Evolutionary conservation across 1,140 invertebrate genomes (phyloP).

Genomic region (Dreissena polymorpha): DNA sequence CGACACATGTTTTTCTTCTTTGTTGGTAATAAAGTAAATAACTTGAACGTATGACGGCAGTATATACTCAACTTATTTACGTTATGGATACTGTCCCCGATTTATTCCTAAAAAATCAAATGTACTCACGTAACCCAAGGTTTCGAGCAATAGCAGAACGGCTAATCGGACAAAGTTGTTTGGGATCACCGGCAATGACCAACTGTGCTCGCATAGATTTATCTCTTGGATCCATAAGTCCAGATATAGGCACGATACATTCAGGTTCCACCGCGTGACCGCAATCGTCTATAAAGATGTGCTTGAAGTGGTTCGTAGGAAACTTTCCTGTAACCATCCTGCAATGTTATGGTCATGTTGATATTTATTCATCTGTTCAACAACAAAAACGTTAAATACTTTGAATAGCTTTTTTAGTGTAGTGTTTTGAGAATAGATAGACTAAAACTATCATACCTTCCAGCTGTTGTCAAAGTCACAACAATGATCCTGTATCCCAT

Average conservation of each 20-base stretch:
- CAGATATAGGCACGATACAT: constrained; percentile 71
- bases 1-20: no score
- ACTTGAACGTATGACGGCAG: no score
- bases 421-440: no score
- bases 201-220: constrained; percentile 79
- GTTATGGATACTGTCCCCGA: no score
- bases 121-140: constrained; percentile 85
- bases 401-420: no score
- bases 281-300: constrained; percentile 94
- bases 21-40: no score
- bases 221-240: constrained; percentile 60
- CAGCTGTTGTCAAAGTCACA: constrained; percentile 68
- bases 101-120: no score
- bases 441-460: constrained; percentile 60
- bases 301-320: constrained; percentile 89
- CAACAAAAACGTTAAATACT: no score
- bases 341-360: constrained; percentile 76
- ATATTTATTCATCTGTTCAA: no score
- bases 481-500: constrained; percentile 67
- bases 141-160: constrained; percentile 84
- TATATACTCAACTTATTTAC: no score
- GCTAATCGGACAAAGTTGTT: constrained; percentile 93
- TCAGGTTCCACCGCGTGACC: constrained; percentile 95
- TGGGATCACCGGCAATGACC: constrained; percentile 93
- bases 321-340: constrained; percentile 86